These are phyloP conservation scores for Cirrhinus mrigala DNA, from an alignment of 2,797 vertebrate species.

Conservation along the genomic window DNA sequence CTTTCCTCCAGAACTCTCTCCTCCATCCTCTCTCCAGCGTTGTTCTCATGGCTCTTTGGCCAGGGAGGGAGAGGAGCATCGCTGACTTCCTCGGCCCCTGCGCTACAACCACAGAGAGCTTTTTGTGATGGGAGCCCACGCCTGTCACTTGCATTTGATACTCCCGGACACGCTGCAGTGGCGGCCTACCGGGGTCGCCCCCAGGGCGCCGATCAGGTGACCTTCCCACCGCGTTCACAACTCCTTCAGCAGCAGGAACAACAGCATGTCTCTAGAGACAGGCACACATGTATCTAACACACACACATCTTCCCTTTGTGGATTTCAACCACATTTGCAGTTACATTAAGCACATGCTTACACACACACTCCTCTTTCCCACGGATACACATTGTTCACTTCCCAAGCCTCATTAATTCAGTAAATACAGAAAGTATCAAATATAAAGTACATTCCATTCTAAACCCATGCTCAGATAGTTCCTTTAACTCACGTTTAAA, in stretches of 20 bases:
- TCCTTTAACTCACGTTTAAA: not conserved
- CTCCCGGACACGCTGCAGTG: conserved; percentile 70
- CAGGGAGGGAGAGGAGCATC: conserved; percentile 65
- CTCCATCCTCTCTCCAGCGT: conserved; percentile 77
- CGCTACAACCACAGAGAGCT: conserved; percentile 78
- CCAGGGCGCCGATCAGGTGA: conserved; percentile 77
- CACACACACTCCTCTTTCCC: conserved; percentile 20
- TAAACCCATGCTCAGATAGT: not conserved
- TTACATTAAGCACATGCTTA: conserved; percentile 9
- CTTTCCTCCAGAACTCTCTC: conserved; percentile 71
- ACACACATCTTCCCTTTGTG: conserved; percentile 31
- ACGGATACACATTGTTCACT: conserved; percentile 2
- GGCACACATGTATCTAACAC: conserved; percentile 30
- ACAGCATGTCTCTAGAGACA: conserved; percentile 25
- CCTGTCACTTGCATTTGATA: conserved; percentile 70
- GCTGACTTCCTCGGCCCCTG: conserved; percentile 66
- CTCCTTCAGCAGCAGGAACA: conserved; percentile 41
- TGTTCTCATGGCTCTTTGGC: conserved; percentile 80
- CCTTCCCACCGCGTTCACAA: conserved; percentile 66
- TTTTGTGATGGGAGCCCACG: conserved; percentile 78
- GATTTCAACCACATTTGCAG: conserved; percentile 23
- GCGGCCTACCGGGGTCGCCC: conserved; percentile 60
- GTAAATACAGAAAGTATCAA: not conserved
- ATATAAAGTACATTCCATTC: conserved; percentile 33
- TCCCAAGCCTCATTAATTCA: conserved; percentile 5